These are phyloP conservation scores for Drosophila tripunctata DNA, from an alignment of 2,888 invertebrate genomes.

Conservation along the genomic window DNA sequence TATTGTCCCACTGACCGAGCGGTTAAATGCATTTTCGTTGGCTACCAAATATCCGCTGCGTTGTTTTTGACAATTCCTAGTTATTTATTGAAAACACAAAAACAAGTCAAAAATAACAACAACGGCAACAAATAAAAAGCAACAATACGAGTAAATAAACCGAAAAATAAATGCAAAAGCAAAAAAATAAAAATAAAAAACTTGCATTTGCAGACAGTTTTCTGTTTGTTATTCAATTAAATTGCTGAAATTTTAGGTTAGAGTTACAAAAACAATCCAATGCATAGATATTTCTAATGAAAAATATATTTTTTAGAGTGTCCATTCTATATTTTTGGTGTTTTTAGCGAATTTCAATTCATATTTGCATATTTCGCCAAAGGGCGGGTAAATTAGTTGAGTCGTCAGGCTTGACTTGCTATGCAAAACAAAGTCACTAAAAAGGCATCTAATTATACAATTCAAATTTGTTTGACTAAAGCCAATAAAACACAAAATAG, in stretches of 20 bases:
- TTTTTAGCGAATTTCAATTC: no score
- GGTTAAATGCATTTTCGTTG: slow-evolving; percentile 67
- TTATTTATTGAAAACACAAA: slow-evolving; percentile 58
- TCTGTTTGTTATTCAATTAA: slow-evolving; percentile 36
- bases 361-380: neutral
- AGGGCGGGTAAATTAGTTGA: neutral
- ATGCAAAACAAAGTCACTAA: neutral
- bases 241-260: slow-evolving; percentile 27
- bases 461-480: no score
- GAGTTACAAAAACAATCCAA: slow-evolving; percentile 10
- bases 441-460: no score
- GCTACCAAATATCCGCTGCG: slow-evolving; percentile 65
- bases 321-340: neutral
- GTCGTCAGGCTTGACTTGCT: neutral
- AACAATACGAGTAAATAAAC: slow-evolving; percentile 8
- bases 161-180: no score
- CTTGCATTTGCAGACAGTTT: slow-evolving; percentile 27
- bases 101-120: slow-evolving; percentile 2
- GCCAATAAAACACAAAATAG: no score
- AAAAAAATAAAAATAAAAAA: slow-evolving; percentile 16
- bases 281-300: slow-evolving; percentile 19
- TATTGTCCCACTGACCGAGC: slow-evolving; percentile 26
- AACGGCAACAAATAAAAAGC: neutral
- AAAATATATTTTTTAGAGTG: slow-evolving; percentile 8
- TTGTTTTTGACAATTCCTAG: slow-evolving; percentile 55